Evolutionary conservation across 2,888 invertebrate genomes (phyloP).

Genomic region (Pyrocoelia pectoralis): DNA sequence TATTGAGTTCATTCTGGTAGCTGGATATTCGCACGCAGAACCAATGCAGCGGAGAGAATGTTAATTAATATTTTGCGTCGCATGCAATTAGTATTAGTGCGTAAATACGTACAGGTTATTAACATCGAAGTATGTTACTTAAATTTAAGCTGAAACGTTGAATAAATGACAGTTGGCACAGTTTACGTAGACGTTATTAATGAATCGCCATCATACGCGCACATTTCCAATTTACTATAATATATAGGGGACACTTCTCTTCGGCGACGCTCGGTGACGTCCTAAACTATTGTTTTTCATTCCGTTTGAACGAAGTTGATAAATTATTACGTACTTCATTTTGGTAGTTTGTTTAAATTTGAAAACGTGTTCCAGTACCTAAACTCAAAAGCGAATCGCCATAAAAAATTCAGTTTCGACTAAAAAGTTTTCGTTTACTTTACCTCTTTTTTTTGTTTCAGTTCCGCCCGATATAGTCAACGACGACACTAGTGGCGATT

Average conservation of each 20-base stretch:
- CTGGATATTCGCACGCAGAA: too few relatives aligned
- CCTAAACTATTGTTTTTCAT: slow-evolving; percentile 9
- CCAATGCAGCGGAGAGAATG: too few relatives aligned
- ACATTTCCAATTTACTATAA: neutral
- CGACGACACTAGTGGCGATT: slow-evolving; percentile 78
- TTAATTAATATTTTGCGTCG: too few relatives aligned
- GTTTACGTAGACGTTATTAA: neutral
- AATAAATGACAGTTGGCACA: too few relatives aligned
- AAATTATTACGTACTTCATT: slow-evolving; percentile 16
- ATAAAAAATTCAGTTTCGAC: too few relatives aligned
- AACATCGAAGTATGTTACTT: too few relatives aligned
- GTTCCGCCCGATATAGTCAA: slow-evolving; percentile 83
- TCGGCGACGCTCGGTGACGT: neutral
- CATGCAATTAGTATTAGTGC: too few relatives aligned
- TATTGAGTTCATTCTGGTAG: too few relatives aligned
- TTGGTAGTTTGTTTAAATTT: neutral
- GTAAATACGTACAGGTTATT: too few relatives aligned
- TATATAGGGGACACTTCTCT: neutral
- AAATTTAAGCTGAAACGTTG: too few relatives aligned
- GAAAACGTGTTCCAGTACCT: neutral
- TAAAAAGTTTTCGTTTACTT: too few relatives aligned
- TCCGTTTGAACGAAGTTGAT: slow-evolving; percentile 17
- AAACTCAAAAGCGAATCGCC: neutral
- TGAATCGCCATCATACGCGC: neutral
- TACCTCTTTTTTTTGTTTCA: too few relatives aligned